Evolutionary conservation across 1,140 invertebrate genomes (phyloP).

Genomic region (Nasonia vitripennis): DNA sequence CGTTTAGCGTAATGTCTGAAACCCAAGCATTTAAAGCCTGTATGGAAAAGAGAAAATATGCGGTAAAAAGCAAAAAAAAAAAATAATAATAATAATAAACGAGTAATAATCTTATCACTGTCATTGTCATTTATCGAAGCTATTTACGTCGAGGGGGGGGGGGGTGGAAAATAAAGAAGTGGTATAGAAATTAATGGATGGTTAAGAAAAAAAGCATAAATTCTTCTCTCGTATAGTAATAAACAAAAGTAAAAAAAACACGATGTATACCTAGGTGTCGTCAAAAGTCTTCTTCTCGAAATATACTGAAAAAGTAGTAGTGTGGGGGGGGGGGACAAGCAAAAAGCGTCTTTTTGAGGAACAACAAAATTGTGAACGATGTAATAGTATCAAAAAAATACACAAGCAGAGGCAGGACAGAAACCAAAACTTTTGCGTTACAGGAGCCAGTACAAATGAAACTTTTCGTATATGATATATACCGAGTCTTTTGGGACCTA

Average conservation of each 20-base stretch:
- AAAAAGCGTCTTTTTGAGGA: conserved; percentile 3
- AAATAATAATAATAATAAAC: neutral
- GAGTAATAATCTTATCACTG: conserved; percentile 9
- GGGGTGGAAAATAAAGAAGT: neutral
- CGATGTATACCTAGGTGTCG: conserved; percentile 37
- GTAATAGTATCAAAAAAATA: neutral
- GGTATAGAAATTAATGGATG: conserved; percentile 4
- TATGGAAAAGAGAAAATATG: neutral
- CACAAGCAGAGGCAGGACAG: neutral
- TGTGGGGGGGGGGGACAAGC: neutral
- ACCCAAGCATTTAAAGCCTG: neutral
- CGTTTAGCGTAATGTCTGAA: neutral
- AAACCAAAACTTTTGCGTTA: conserved; percentile 1
- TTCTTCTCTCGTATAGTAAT: conserved; percentile 32
- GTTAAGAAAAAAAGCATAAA: conserved; percentile 17
- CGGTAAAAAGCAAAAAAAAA: neutral
- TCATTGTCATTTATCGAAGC: conserved; percentile 39
- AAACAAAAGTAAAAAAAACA: neutral
- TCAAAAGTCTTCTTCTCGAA: conserved; percentile 36
- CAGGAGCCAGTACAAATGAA: conserved; percentile 13
- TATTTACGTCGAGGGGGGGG: conserved; percentile 22
- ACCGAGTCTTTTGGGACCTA: conserved; percentile 31
- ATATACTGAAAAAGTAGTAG: neutral
- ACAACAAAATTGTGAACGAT: conserved; percentile 3
- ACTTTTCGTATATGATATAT: conserved; percentile 4